Evolutionary conservation across 1,140 invertebrate species (phyloP).

Genomic region (Hylaeus volcanicus): DNA sequence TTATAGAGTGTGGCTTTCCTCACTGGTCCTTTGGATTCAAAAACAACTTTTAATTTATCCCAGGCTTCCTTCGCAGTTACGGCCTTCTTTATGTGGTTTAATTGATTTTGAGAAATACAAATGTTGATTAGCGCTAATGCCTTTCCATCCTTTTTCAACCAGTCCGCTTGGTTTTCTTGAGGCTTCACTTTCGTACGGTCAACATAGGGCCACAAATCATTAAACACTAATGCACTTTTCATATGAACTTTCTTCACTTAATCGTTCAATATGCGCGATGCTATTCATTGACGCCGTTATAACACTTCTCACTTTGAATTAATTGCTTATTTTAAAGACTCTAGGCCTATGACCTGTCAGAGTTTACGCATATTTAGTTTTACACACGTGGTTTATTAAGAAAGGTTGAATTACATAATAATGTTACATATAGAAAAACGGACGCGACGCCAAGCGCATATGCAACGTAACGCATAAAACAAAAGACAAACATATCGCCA

Average conservation of each 20-base stretch:
- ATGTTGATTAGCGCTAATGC: not conserved
- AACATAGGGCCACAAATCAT: not conserved
- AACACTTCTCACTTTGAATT: too few relatives aligned
- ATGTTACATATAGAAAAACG: too few relatives aligned
- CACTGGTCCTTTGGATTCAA: not conserved
- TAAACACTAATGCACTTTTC: not conserved
- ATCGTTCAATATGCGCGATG: too few relatives aligned
- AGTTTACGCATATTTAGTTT: too few relatives aligned
- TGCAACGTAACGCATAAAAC: too few relatives aligned
- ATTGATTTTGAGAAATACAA: not conserved
- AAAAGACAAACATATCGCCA: too few relatives aligned
- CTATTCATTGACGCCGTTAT: too few relatives aligned
- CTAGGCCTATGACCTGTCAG: too few relatives aligned
- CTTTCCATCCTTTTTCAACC: slow-evolving; percentile 13
- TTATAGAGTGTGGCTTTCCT: slow-evolving; percentile 1
- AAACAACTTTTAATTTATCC: not conserved
- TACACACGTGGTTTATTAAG: too few relatives aligned
- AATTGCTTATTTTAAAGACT: too few relatives aligned
- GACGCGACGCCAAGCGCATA: too few relatives aligned
- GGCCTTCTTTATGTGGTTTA: slow-evolving; percentile 19
- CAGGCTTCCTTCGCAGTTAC: not conserved
- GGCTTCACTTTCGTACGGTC: not conserved
- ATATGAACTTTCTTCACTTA: slow-evolving; percentile 8
- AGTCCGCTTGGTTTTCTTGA: not conserved
- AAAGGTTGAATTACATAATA: too few relatives aligned